Base-by-base conservation (phyloP, 2,113 vertebrate species). In the Callorhinus ursinus region DNA sequence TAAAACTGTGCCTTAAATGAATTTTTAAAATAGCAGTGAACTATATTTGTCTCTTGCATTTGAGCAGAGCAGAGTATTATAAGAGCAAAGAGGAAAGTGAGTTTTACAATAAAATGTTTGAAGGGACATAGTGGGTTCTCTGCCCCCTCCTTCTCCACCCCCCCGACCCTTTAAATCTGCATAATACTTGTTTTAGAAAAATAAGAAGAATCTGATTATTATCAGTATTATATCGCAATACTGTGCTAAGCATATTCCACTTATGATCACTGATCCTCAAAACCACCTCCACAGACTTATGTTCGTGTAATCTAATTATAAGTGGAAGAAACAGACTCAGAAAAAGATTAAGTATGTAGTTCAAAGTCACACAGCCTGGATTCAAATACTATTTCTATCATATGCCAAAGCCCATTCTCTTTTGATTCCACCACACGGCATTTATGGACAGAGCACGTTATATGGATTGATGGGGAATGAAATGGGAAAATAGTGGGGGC, bases 311-410 rank as follows among this genome's bases (percentile, higher is more conserved):
- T 49, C 74, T 49, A 49, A 76, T 49, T 49, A 71, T 71, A 71
- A 76, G 4, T 65, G 46, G 12, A 53, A 28, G n/a, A 96, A 89
- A 81, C 33, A 93, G 49, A 82, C 42, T 65, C 67, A 65, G 16
- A 90, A 74, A 51, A 93, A 85, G 19, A 79, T 53, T 26, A 93
- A 63, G 18, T 59, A 46, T 86, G 14, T 61, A n/a, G 36, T 65
- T 92, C 67, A 67, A 94, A 93, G 57, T 63, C 26, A 19, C 80
- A 71, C 26, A 59, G 59, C n/a, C 28, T 87, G 53, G 24, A 88
- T 88, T 96, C 67, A 90, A 59, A 93, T 36, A 61, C 57, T 81
- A 42, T 77, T 89, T 89, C 72, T 79, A 22, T 72, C 59, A 81
- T 55, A 76, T 63, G 39, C 36, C 65, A 93, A 85, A 65, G 16